These are phyloP conservation scores for Teleogryllus occipitalis DNA, from an alignment of 1,140 invertebrate genomes.

Conservation along the genomic window DNA sequence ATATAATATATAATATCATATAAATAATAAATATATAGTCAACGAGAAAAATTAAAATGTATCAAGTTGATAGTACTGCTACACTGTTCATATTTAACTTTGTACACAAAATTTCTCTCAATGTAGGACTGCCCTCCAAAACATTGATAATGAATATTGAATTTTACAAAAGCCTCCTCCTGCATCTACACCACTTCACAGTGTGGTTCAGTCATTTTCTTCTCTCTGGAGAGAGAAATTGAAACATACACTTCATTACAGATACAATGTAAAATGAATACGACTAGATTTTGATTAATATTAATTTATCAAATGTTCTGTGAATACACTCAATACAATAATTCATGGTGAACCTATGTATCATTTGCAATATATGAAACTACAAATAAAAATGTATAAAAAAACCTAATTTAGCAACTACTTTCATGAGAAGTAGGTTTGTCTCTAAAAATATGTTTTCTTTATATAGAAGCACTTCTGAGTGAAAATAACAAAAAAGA, in stretches of 20 bases:
- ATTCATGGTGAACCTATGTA: no score
- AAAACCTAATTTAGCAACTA: no score
- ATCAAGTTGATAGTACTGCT: neutral
- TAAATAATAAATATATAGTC: conserved; percentile 6
- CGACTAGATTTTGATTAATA: neutral
- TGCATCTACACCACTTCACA: neutral
- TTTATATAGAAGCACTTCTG: no score
- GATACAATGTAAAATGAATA: neutral
- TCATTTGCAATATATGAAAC: no score
- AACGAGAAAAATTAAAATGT: neutral
- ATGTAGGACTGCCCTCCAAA: neutral
- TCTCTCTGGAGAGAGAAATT: neutral
- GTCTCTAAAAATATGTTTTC: no score
- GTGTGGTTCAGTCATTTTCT: neutral
- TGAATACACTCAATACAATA: no score
- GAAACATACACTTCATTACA: neutral
- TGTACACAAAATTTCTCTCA: neutral
- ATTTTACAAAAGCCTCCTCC: neutral
- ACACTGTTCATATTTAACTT: neutral
- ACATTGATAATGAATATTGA: neutral
- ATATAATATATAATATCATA: neutral
- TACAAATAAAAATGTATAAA: no score
- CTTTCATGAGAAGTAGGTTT: no score
- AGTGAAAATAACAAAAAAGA: no score
- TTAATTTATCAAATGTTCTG: no score